Base-by-base conservation (phyloP, 2,888 invertebrate species). In the Meganola albula region DNA sequence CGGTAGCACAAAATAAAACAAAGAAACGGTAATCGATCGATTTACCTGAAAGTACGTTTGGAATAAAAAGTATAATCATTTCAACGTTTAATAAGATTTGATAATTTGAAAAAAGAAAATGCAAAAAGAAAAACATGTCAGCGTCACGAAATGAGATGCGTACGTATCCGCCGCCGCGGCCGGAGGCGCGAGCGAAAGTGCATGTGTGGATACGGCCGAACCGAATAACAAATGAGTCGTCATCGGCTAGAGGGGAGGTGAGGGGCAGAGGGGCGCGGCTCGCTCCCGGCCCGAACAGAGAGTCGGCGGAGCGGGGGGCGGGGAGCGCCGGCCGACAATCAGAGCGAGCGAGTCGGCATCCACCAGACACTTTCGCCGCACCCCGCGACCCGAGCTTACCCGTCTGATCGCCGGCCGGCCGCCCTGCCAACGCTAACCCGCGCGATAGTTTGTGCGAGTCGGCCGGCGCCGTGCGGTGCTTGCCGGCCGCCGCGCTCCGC, bases 181-280 rank as follows among this genome's bases (percentile, higher is more conserved):
- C 47, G 51, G 57, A 65, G 67, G 73, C 76, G 82, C 80, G 71
- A 73, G 79, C 78, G 80, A 82, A 80, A 82, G 83, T 80, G 80
- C 74, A 68, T 68, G 78, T 74, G 80, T 74, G 75, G 77, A 74
- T 71, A 70, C 69, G 65, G 74, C 73, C 74, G 69, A 63, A 63
- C 69, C 70, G 70, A 69, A 67, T 60, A 63, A 68, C 52, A 49
- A 63, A 58, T 51, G 40, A 24, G 33, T 59, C 53, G 69, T 65
- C 60, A 63, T 59, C 67, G 64, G 51, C 52, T n/a, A n/a, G n/a
- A n/a, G n/a, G n/a, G n/a, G n/a, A n/a, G 52, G 53, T 44, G 48
- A 48, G 48, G 29, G 48, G 45, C 52, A 52, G 48, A 37, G 39
- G 27, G 42, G 28, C 36, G 38, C 57, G 61, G 59, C 55, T 52